These are phyloP conservation scores for Esox masquinongy DNA, from an alignment of 2,797 vertebrate genomes.

Conservation along the genomic window DNA sequence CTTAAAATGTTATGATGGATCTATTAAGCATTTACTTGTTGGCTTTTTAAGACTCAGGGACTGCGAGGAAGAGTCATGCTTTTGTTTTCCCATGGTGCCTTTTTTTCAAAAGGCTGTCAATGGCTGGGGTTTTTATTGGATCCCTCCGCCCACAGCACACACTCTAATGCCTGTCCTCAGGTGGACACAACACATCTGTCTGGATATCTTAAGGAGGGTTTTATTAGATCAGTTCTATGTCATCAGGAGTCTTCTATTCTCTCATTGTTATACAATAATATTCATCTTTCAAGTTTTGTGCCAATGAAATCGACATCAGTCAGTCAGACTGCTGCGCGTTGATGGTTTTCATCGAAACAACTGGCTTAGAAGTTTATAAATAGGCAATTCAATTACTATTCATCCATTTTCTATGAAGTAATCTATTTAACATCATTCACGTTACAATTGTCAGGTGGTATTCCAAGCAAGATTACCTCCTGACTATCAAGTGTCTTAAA, in stretches of 20 bases:
- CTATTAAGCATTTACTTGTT: conserved; percentile 37
- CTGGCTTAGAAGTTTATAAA: neutral
- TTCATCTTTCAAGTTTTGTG: too few species aligned
- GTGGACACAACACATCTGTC: neutral
- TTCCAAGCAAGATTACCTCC: neutral
- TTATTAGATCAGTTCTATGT: neutral
- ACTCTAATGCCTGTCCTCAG: neutral
- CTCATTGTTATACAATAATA: too few species aligned
- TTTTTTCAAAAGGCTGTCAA: conserved; percentile 3
- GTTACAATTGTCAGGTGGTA: neutral
- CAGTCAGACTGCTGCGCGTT: too few species aligned
- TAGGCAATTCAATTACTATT: neutral
- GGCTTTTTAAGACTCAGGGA: neutral
- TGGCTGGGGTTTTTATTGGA: neutral
- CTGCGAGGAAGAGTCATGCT: neutral
- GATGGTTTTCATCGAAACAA: neutral
- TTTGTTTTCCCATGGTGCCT: neutral
- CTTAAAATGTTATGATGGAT: conserved; percentile 48
- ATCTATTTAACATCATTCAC: neutral
- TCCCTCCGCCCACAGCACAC: neutral
- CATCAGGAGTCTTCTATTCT: neutral
- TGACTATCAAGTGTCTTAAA: neutral
- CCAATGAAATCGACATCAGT: neutral
- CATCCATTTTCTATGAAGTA: neutral
- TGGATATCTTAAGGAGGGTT: neutral